Conservation (phyloP, 2,797 vertebrate genomes). For the Enteromius thamalakanensis region DNA sequence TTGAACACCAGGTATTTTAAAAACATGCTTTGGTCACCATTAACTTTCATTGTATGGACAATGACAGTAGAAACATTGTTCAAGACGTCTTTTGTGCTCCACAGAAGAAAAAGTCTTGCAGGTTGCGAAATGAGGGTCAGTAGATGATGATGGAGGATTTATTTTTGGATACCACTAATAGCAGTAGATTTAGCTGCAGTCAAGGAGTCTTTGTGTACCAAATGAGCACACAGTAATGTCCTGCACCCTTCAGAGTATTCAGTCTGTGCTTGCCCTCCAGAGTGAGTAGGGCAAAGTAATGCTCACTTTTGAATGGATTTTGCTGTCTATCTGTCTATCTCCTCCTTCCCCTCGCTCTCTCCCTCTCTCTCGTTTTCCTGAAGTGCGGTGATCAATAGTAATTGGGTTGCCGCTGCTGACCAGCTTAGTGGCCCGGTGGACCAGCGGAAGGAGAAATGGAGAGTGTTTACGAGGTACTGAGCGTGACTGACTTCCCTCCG, state of each 20-base stretch:
- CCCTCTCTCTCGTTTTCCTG: slow-evolving; percentile 58
- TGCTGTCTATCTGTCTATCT: slow-evolving; percentile 37
- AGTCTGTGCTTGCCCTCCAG: slow-evolving; percentile 20
- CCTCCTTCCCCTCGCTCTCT: slow-evolving; percentile 47
- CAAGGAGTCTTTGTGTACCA: slow-evolving; percentile 6
- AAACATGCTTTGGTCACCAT: neutral
- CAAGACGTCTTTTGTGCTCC: neutral
- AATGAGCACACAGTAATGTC: slow-evolving; percentile 10
- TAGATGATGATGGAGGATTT: neutral
- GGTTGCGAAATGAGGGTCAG: neutral
- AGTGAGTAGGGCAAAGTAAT: slow-evolving; percentile 10
- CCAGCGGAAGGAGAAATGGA: slow-evolving; percentile 69
- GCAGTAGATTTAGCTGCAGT: neutral
- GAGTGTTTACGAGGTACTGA: slow-evolving; percentile 77
- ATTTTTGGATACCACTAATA: neutral
- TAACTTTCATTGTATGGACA: neutral
- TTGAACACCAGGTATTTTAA: neutral
- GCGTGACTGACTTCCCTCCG: slow-evolving; percentile 75
- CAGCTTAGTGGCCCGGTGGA: slow-evolving; percentile 55
- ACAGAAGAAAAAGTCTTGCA: neutral
- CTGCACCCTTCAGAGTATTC: slow-evolving; percentile 13
- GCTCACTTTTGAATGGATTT: slow-evolving; percentile 36
- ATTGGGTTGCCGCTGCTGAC: slow-evolving; percentile 74
- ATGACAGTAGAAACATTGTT: neutral
- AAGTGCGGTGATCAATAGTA: slow-evolving; percentile 78